Evolutionary conservation across 2,113 vertebrate genomes (phyloP), one percentile per base, ranked within the genome.

Genomic region (Todiramphus chloris): DNA sequence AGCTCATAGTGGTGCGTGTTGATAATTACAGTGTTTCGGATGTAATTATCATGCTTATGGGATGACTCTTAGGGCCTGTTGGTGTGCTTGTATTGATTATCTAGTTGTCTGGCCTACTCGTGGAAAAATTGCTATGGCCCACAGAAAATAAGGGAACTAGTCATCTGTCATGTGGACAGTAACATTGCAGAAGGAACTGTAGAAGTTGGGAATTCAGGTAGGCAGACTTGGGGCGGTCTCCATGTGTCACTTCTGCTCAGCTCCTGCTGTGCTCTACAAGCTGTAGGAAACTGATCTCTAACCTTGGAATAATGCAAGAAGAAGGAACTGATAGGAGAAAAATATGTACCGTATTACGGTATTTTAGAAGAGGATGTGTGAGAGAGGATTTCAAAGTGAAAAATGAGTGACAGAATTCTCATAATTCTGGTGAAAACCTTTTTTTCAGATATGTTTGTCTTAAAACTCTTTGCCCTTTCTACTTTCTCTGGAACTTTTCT

Each of bases 41-140:
- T 64, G 64, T 78, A 78, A 95, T 96, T 92, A 93, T 56, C 86
- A 33, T 93, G 76, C 86, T 93, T 96, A 90, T 1, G 4, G 73
- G 35, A 89, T 83, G 92, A 92, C 79, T 91, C 28, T 59, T 1
- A 0, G 11, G 85, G 79, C 56, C 41, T 63, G 33, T 39, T 89
- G 73, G 51, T 55, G 76, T 77, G 60, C 51, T 27, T 66, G 31
- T 78, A 89, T 93, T 72, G 83, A 83, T 90, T 93, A 67, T 64
- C 64, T 88, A 33, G 56, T 44, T 88, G 85, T 51, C 48, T 82
- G 69, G 69, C 28, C 35, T 68, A 67, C 43, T 78, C 70, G 53
- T 83, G 80, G 76, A 87, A 92, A 92, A 89, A 68, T 18, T 46
- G 51, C 68, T 72, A 25, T 20, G 10, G 28, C 77, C 48, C 39